phyloP scores from a whole-genome alignment of 2,113 vertebrate genomes.

The Lampris megalopsis region DNA sequence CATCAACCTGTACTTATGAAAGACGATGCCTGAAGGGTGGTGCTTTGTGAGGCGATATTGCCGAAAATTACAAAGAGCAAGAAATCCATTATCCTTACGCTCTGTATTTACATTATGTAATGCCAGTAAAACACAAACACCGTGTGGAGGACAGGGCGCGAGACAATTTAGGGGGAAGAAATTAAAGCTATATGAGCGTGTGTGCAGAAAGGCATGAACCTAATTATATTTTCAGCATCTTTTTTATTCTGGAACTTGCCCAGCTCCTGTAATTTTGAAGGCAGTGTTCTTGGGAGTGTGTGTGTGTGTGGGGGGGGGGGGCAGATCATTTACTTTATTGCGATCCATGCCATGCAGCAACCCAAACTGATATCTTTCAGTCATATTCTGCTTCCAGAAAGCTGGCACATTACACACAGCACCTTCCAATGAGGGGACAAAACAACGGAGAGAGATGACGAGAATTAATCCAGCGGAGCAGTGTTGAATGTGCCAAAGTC shows the following conservation, averaged over 20 bases:
- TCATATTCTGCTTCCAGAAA: too few relatives aligned
- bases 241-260: too few relatives aligned
- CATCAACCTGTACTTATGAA: constrained; percentile 50
- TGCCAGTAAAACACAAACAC: constrained; percentile 22
- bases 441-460: too few relatives aligned
- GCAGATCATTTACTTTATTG: too few relatives aligned
- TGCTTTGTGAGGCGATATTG: background rate
- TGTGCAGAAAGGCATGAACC: background rate
- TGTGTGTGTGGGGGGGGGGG: too few relatives aligned
- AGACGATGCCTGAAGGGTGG: constrained; percentile 20
- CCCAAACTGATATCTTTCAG: too few relatives aligned
- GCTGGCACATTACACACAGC: too few relatives aligned
- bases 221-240: too few relatives aligned
- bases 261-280: too few relatives aligned
- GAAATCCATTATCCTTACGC: constrained; percentile 30
- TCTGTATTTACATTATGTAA: constrained; percentile 50
- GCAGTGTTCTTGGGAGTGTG: too few relatives aligned
- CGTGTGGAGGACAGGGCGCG: background rate
- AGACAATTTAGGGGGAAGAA: background rate
- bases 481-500: background rate
- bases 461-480: background rate
- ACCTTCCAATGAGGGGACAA: too few relatives aligned
- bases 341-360: too few relatives aligned
- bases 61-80: constrained; percentile 39
- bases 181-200: background rate